phyloP scores from a whole-genome alignment of 2,113 vertebrate genomes.

The Tachuris rubrigastra region DNA sequence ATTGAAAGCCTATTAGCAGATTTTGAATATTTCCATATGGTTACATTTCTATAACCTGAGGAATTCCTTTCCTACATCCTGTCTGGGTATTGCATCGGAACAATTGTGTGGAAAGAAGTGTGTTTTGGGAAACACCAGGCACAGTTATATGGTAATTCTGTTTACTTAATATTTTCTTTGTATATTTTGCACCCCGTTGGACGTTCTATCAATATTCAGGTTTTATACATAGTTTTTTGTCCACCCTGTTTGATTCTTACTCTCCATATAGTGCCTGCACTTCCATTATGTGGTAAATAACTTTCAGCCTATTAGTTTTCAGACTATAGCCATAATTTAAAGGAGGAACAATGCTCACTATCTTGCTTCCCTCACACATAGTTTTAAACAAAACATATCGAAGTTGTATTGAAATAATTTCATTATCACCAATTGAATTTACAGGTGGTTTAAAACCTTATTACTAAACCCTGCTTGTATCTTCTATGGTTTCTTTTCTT shows the following conservation, averaged over 20 bases:
- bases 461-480: neutral
- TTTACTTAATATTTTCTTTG: neutral
- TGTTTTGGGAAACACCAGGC: neutral
- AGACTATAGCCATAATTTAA: neutral
- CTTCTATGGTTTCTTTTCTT: neutral
- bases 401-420: neutral
- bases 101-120: neutral
- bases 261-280: neutral
- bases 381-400: neutral
- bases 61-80: neutral
- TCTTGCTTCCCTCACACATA: neutral
- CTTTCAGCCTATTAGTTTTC: neutral
- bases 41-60: neutral
- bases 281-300: neutral
- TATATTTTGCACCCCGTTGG: neutral
- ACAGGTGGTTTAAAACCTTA: neutral
- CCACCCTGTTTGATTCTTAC: neutral
- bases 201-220: neutral
- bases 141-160: neutral
- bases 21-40: neutral
- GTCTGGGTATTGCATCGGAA: neutral
- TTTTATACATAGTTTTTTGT: neutral
- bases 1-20: neutral
- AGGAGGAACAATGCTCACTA: neutral
- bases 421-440: neutral